Base-by-base conservation (phyloP, 23 tunicate genomes). In the Aplidium turbinatum region DNA sequence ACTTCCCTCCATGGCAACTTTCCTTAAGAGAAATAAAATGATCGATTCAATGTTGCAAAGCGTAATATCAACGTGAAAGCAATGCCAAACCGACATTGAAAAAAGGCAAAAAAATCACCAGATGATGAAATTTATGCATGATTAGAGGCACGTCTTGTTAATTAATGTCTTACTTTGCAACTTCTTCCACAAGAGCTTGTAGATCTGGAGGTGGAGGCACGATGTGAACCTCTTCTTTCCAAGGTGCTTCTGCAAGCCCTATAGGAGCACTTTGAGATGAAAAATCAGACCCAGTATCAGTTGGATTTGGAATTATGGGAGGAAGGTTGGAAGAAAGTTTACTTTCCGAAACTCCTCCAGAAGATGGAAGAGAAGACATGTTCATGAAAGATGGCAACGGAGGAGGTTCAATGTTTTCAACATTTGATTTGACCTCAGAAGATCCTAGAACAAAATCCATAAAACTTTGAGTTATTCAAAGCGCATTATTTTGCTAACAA, bases 141-240 rank as follows among this genome's bases (percentile, higher is more conserved):
- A 16, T 11, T 29, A 22, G 35, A 4, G 38, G 24, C 38, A 68
- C 27, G 39, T 6, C 23, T 4, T n/a, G n/a, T n/a, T n/a, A n/a
- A n/a, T n/a, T n/a, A n/a, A n/a, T n/a, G 4, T 11, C 47, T 9
- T 73, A 91, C 97, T 89, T 84, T 13, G 91, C 97, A 1, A 84
- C 57, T 45, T 82, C 75, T 38, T 91, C 97, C 22, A 91, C 97
- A 23, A 91, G 47, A 18, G 81, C 78, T 50, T 91, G 97, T 3
- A 91, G 31, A 50, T 91, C 97, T 6, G 97, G 97, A 39, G 97
- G 86, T 31, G 97, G 97, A 6, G 97, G 97, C 2, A 91, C 91
- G 21, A 91, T 78, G 6, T 52, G 82, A 1, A 52, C 77, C 2
- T 61, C 72, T 35, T 5, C 7, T 38, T 5, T 65, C 72, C 72